phyloP scores from a whole-genome alignment of 2,113 vertebrate genomes.

The Semicossyphus pulcher region DNA sequence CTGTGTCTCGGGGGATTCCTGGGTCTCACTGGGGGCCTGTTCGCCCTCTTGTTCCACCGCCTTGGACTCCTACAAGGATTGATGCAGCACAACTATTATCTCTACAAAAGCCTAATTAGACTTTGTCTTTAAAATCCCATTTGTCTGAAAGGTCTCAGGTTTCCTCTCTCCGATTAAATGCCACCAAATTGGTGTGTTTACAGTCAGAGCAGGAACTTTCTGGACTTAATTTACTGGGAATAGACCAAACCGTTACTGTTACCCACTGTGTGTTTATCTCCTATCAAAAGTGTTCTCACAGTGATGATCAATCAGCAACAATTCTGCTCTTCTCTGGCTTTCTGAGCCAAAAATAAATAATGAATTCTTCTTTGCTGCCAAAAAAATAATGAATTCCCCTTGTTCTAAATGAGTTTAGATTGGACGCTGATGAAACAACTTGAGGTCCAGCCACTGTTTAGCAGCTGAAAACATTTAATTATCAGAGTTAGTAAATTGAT shows the following conservation, averaged over 20 bases:
- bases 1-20: constrained; percentile 40
- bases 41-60: constrained; percentile 63
- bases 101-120: constrained; percentile 16
- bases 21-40: constrained; percentile 36
- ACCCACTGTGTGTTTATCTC: constrained; percentile 33
- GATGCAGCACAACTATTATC: constrained; percentile 37
- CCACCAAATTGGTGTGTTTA: constrained; percentile 35
- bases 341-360: constrained; percentile 59
- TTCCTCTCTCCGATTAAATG: constrained; percentile 12
- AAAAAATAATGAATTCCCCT: constrained; percentile 64
- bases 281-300: constrained; percentile 42
- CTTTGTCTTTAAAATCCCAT: constrained; percentile 31
- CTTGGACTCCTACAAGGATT: constrained; percentile 71
- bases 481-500: constrained; percentile 40
- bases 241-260: constrained; percentile 29
- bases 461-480: constrained; percentile 51
- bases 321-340: constrained; percentile 46
- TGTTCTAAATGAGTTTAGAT: constrained; percentile 68
- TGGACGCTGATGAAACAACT: constrained; percentile 65
- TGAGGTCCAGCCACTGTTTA: constrained; percentile 59
- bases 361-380: constrained; percentile 62
- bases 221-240: constrained; percentile 29
- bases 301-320: constrained; percentile 58
- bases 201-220: constrained; percentile 25
- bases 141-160: constrained; percentile 11